Conservation (phyloP, 2,113 vertebrate genomes). For the Leucopsar rothschildi region DNA sequence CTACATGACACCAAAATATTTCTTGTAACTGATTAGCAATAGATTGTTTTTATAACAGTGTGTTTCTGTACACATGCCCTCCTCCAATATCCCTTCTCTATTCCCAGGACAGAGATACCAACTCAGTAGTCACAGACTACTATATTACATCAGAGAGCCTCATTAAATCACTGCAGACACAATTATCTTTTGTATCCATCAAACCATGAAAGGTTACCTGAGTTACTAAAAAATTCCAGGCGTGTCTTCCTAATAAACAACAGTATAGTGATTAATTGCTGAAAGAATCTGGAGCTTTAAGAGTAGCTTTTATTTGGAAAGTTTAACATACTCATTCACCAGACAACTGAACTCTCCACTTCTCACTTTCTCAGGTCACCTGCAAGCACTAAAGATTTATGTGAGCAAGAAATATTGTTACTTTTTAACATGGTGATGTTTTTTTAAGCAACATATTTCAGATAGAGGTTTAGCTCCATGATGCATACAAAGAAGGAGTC, state of each 20-base stretch:
- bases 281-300: constrained; percentile 60
- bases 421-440: constrained; percentile 62
- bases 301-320: constrained; percentile 69
- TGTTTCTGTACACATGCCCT: neutral
- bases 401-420: constrained; percentile 69
- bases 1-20: neutral
- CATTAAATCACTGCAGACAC: constrained; percentile 58
- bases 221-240: constrained; percentile 67
- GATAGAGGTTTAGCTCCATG: constrained; percentile 54
- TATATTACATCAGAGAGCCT: constrained; percentile 37
- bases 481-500: constrained; percentile 49
- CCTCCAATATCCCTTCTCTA: neutral
- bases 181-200: constrained; percentile 59
- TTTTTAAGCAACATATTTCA: constrained; percentile 70
- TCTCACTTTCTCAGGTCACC: constrained; percentile 77
- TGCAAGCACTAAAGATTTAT: constrained; percentile 77
- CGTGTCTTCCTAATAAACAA: constrained; percentile 67
- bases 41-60: constrained; percentile 18
- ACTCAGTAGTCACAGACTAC: constrained; percentile 36
- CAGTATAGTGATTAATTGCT: constrained; percentile 60
- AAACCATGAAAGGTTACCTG: constrained; percentile 65
- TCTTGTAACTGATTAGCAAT: neutral
- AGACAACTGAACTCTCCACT: constrained; percentile 75
- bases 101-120: constrained; percentile 34
- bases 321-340: constrained; percentile 70